phyloP scores from a whole-genome alignment of 1,140 invertebrate species.

The Thereuonema tuberculata region DNA sequence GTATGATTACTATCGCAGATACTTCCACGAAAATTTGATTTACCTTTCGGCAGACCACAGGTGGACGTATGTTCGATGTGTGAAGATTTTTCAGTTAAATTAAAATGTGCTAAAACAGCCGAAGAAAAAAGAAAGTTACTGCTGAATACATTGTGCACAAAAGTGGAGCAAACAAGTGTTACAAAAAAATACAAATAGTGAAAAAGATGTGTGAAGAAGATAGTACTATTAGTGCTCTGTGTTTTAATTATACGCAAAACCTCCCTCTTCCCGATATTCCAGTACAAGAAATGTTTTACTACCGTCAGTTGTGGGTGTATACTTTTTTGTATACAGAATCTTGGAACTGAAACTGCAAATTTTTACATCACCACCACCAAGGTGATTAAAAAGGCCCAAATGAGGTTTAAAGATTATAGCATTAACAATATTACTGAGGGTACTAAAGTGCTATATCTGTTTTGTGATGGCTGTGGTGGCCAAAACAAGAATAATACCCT shows the following conservation, averaged over 20 bases:
- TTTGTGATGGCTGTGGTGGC: not conserved
- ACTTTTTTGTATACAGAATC: not conserved
- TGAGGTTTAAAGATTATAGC: not conserved
- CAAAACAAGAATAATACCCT: not conserved
- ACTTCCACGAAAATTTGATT: too few species aligned
- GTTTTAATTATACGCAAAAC: not conserved
- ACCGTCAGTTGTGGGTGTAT: not conserved
- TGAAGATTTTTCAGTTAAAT: too few species aligned
- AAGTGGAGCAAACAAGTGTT: too few species aligned
- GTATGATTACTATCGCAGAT: too few species aligned
- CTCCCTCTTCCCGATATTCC: not conserved
- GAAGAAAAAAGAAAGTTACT: too few species aligned
- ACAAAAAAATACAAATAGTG: too few species aligned
- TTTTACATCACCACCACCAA: not conserved
- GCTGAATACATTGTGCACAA: too few species aligned
- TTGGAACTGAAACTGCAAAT: not conserved
- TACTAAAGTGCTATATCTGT: not conserved
- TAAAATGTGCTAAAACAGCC: too few species aligned
- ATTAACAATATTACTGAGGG: not conserved
- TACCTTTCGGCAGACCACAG: too few species aligned
- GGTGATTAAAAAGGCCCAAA: not conserved
- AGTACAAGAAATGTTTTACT: too few species aligned
- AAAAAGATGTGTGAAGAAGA: too few species aligned
- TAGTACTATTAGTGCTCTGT: not conserved
- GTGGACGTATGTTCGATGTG: too few species aligned